Evolutionary conservation across 1,140 invertebrate species (phyloP), one percentile per base, ranked within the genome.

Genomic region (Drosophila kepulauana): DNA sequence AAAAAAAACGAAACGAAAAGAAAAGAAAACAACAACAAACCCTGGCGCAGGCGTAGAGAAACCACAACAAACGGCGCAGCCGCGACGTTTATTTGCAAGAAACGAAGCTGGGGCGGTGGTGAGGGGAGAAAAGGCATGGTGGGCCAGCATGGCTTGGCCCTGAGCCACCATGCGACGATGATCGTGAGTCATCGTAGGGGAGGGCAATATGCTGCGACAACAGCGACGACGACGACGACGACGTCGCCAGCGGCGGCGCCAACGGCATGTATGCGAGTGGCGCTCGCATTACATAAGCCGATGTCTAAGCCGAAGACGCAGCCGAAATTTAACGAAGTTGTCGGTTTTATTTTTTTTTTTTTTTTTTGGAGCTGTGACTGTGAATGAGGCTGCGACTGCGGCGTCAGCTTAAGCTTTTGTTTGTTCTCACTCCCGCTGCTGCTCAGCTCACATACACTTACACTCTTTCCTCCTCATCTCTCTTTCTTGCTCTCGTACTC

Each of bases 11-110:
- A 20, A 65, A 28, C 61, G 45, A 59, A 64, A 67, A 56, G 13
- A 49, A 58, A 54, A 62, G 28, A 54, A 59, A 65, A 70, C 63
- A 70, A 58, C 57, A 72, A 64, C 56, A 67, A 76, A 69, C 46
- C 30, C n/a, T 20, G 51, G 59, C 69, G 67, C 49, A 52, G 43
- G 48, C 73, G 73, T 25, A 51, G 49, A 65, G 72, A 85, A 85
- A 85, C 81, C 81, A 85, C 81, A 85, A 85, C 78, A 85, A 85
- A 85, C 78, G 62, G 70, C 81, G 80, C 81, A 77, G 81, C 49
- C 81, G 80, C 75, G 46, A 41, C 61, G 30, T 15, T 28, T 2
- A 61, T 41, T 30, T 52, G 10, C 8, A 38, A 25, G 20, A 25
- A 25, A 25, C 20, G 3, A 25, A 11, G 41, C 13, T 10, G 5